Base-by-base conservation (phyloP, 2,797 vertebrate genomes). In the Limnodromus scolopaceus region DNA sequence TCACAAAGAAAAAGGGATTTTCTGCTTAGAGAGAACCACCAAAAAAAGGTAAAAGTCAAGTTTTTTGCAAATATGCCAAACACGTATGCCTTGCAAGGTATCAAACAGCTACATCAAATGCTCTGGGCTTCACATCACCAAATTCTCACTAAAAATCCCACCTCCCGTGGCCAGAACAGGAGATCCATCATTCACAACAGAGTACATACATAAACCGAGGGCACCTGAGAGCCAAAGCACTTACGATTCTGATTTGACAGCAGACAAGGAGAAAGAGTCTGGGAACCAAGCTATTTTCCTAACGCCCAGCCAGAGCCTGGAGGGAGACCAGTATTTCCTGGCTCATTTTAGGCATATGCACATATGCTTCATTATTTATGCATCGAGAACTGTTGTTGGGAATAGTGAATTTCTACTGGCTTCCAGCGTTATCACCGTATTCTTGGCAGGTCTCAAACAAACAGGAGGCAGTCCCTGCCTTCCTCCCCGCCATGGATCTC, bases 191-290 rank as follows among this genome's bases (percentile, higher is more conserved):
- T 13, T 64, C 55, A 43, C 16, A 23, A n/a, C 5, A 17, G 25
- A 71, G 55, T 2, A 53, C 0, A 12, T 9, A 48, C 1, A 15
- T 13, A 20, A 4, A 39, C 6, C 1, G 1, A 70, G 32, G 2
- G 10, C 55, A 55, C 16, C 71, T 22, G 39, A 57, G 13, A 72
- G 71, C 6, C 64, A 34, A 63, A 28, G 61, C 43, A 9, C 13
- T 65, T 23, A 10, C 1, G 1, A 1, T 16, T 28, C 68, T 48
- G 48, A 32, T 48, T 3, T 49, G 54, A 36, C 13, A 69, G 71
- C 28, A 58, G 57, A 39, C 25, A 30, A 16, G 63, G 53, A 72
- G 41, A 49, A 82, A 1, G 20, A 75, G 46, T 25, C 61, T 78
- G 86, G 77, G 45, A 64, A 64, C 0, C 11, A 9, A 69, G 49